Conservation (phyloP, 2,113 vertebrate genomes). For the Mus spicilegus region DNA sequence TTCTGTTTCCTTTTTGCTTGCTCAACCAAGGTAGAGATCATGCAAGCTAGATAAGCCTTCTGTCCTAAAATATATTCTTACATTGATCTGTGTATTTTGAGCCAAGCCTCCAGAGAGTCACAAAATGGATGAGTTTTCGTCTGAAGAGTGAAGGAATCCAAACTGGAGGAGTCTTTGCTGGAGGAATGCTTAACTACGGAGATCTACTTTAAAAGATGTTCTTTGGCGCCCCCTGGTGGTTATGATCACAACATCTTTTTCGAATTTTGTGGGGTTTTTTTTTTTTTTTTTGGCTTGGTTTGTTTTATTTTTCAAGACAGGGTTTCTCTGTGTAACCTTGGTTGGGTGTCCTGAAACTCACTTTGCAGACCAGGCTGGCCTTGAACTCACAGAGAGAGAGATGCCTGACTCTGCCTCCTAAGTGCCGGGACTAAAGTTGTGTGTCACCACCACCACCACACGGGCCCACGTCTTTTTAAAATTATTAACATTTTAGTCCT, state of each 20-base stretch:
- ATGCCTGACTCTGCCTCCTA: not conserved
- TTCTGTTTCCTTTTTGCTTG: not conserved
- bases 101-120: not conserved
- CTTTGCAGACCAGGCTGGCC: not conserved
- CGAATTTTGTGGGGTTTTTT: not conserved
- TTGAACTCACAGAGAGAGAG: not conserved
- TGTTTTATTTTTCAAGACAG: not conserved
- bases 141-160: constrained; percentile 10
- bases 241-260: accelerated
- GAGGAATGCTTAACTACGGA: accelerated
- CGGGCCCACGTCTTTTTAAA: no score
- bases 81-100: not conserved
- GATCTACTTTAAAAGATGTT: not conserved
- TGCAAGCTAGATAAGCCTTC: not conserved
- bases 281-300: no score
- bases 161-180: not conserved
- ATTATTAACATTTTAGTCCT: not conserved
- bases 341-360: not conserved
- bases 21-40: not conserved
- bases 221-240: constrained; percentile 44
- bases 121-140: constrained; percentile 47
- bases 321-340: not conserved
- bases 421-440: not conserved
- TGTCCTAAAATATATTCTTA: not conserved
- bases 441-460: not conserved